Percentiles rank a stretch among this genome's conserved stretches.
phyloP scores from a whole-genome alignment of 1,140 invertebrate genomes.

The Thereuonema tuberculata region DNA sequence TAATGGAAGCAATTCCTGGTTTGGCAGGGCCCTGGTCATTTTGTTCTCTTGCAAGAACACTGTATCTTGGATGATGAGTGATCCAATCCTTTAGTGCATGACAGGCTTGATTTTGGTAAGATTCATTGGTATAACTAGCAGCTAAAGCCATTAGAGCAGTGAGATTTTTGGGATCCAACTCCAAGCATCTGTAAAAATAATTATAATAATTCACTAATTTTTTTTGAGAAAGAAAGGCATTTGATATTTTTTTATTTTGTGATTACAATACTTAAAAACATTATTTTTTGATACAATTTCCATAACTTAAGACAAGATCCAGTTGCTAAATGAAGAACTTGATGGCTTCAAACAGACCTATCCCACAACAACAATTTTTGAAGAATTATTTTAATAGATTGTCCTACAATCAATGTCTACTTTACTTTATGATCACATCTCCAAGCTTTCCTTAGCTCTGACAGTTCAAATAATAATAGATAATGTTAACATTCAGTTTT shows the following conservation, averaged over 20 bases:
- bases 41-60: constrained; percentile 42
- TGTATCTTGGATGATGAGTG: constrained; percentile 68
- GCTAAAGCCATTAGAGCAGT: constrained; percentile 78
- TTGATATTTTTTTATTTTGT: not conserved
- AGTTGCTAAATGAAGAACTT: too few relatives aligned
- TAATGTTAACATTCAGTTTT: too few relatives aligned
- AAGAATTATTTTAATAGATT: too few relatives aligned
- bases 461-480: too few relatives aligned
- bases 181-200: constrained; percentile 41
- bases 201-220: constrained; percentile 11
- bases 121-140: constrained; percentile 91
- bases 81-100: constrained; percentile 54
- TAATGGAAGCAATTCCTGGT: not conserved
- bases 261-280: constrained; percentile 15
- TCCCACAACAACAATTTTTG: too few relatives aligned
- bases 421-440: too few relatives aligned
- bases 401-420: too few relatives aligned
- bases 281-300: too few relatives aligned
- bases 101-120: constrained; percentile 40
- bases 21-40: not conserved
- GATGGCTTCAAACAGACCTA: too few relatives aligned
- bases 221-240: too few relatives aligned
- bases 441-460: too few relatives aligned
- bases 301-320: too few relatives aligned
- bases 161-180: constrained; percentile 64